phyloP scores from a whole-genome alignment of 2,113 vertebrate species.

The Macaca mulatta region DNA sequence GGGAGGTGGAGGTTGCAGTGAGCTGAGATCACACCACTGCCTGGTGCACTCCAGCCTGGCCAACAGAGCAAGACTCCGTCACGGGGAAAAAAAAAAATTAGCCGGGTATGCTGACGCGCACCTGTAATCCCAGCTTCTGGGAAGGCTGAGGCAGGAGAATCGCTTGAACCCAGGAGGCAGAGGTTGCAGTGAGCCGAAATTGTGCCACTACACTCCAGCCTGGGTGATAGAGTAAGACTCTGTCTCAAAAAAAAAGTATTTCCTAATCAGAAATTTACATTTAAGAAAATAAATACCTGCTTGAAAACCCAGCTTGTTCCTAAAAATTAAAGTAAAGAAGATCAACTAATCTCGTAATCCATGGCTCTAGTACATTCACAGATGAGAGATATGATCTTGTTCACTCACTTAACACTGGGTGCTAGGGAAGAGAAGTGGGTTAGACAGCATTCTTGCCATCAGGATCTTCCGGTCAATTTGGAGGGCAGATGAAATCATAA shows the following conservation, averaged over 20 bases:
- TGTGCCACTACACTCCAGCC: too few species aligned
- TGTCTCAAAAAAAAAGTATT: not conserved
- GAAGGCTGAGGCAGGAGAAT: too few species aligned
- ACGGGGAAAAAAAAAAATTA: too few species aligned
- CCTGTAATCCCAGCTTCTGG: too few species aligned
- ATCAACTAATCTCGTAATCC: not conserved
- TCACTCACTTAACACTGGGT: not conserved
- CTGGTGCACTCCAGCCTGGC: too few species aligned
- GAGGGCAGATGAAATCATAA: not conserved
- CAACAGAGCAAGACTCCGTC: too few species aligned
- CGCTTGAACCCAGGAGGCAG: too few species aligned
- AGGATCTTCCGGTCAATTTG: not conserved
- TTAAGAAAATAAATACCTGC: not conserved
- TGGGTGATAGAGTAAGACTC: too few species aligned
- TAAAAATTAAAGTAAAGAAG: not conserved
- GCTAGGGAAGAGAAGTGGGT: not conserved
- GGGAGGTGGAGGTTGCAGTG: too few species aligned
- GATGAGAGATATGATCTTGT: not conserved
- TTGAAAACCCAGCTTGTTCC: not conserved
- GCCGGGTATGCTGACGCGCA: rapidly evolving
- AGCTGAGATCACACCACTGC: too few species aligned
- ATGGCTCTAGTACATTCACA: not conserved
- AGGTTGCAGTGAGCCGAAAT: too few species aligned
- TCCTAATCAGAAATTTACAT: not conserved
- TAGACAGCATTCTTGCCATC: not conserved